These are phyloP conservation scores for Dicycla oo DNA, from an alignment of 2,888 invertebrate species.

Conservation along the genomic window DNA sequence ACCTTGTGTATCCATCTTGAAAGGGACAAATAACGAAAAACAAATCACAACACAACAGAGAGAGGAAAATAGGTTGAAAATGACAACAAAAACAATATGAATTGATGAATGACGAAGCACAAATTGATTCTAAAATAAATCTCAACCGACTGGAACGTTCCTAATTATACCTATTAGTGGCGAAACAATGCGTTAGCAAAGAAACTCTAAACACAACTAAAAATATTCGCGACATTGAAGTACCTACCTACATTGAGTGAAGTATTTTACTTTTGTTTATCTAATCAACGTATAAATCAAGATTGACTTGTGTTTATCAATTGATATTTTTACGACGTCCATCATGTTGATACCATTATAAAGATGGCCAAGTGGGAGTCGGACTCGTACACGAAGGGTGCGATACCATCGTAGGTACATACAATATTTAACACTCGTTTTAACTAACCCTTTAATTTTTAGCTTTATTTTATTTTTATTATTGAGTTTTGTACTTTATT, in stretches of 20 bases:
- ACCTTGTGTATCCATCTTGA: slow-evolving; percentile 22
- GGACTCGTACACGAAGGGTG: no score
- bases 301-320: slow-evolving; percentile 75
- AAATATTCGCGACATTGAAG: slow-evolving; percentile 57
- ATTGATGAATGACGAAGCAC: slow-evolving; percentile 32
- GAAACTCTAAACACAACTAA: slow-evolving; percentile 34
- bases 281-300: slow-evolving; percentile 78
- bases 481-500: no score
- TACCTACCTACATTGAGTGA: slow-evolving; percentile 49
- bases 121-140: slow-evolving; percentile 16
- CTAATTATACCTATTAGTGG: slow-evolving; percentile 41
- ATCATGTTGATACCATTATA: slow-evolving; percentile 41
- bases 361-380: not conserved
- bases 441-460: no score
- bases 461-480: no score
- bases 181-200: slow-evolving; percentile 23
- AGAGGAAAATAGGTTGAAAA: slow-evolving; percentile 1
- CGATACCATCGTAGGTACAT: no score
- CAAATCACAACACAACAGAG: slow-evolving; percentile 30
- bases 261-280: slow-evolving; percentile 59
- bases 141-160: slow-evolving; percentile 24
- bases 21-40: not conserved
- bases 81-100: slow-evolving; percentile 14
- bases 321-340: slow-evolving; percentile 65
- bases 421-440: no score